A percentile compares a stretch with the other conserved stretches of the same genome.
Conservation (phyloP, 2,113 vertebrate species). For the Pogona vitticeps region DNA sequence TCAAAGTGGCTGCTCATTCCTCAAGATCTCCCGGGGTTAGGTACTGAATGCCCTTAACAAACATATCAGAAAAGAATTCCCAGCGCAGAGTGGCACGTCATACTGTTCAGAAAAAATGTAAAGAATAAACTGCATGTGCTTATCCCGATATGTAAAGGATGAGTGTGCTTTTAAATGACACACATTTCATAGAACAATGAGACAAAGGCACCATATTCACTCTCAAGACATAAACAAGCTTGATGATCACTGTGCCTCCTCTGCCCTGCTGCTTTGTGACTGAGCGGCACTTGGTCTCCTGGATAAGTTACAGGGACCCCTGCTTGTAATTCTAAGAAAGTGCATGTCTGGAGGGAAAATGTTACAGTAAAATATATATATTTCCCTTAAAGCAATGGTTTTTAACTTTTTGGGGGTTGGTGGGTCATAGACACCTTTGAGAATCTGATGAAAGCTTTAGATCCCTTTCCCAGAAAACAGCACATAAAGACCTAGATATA, state of each 20-base stretch:
- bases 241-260: background rate
- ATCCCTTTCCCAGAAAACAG: too few relatives aligned
- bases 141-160: background rate
- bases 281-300: too few relatives aligned
- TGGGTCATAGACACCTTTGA: background rate
- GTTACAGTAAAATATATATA: background rate
- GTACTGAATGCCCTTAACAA: background rate
- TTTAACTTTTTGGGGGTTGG: too few relatives aligned
- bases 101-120: background rate
- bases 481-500: too few relatives aligned
- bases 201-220: background rate
- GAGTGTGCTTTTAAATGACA: background rate
- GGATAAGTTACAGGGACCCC: too few relatives aligned
- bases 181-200: background rate
- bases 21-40: background rate
- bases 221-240: background rate
- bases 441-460: background rate
- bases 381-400: too few relatives aligned
- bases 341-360: background rate
- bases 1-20: background rate
- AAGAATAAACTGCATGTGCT: background rate
- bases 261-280: too few relatives aligned
- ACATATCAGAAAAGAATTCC: background rate
- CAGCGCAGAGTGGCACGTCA: background rate
- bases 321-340: too few relatives aligned